These are phyloP conservation scores for Cotesia vestalis DNA, from an alignment of 1,140 invertebrate genomes.

Conservation along the genomic window DNA sequence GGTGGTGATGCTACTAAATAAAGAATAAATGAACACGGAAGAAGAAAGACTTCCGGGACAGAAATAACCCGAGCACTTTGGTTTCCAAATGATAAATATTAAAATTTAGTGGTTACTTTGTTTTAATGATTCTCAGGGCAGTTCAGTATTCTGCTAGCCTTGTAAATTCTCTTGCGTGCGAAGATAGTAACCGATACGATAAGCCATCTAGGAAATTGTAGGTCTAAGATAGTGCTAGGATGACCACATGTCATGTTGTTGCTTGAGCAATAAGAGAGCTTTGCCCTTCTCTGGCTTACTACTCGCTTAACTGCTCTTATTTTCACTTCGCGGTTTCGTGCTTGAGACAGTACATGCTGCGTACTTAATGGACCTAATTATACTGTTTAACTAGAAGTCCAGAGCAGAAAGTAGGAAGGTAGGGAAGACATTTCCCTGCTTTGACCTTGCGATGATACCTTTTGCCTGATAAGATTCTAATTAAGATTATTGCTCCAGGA, in stretches of 20 bases:
- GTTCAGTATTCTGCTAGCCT: conserved; percentile 34
- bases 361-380: conserved; percentile 35
- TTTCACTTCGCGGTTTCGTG: conserved; percentile 6
- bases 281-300: conserved; percentile 1
- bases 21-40: conserved; percentile 9
- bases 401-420: background rate
- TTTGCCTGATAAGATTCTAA: conserved; percentile 36
- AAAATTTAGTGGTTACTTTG: background rate
- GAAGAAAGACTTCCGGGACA: background rate
- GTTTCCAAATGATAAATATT: background rate
- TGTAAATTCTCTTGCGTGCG: conserved; percentile 36
- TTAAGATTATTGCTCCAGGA: conserved; percentile 34
- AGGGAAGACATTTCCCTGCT: conserved; percentile 18
- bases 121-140: background rate
- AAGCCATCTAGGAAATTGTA: conserved; percentile 48
- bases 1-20: background rate
- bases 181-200: conserved; percentile 36
- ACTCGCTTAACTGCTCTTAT: conserved; percentile 11
- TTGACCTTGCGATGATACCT: conserved; percentile 23
- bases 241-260: background rate
- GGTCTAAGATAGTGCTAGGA: conserved; percentile 34
- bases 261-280: background rate
- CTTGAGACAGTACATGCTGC: conserved; percentile 16
- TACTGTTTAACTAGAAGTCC: conserved; percentile 3
- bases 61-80: background rate